These are phyloP conservation scores for Sarcophaga variegata DNA, from an alignment of 2,888 invertebrate species.

Conservation along the genomic window DNA sequence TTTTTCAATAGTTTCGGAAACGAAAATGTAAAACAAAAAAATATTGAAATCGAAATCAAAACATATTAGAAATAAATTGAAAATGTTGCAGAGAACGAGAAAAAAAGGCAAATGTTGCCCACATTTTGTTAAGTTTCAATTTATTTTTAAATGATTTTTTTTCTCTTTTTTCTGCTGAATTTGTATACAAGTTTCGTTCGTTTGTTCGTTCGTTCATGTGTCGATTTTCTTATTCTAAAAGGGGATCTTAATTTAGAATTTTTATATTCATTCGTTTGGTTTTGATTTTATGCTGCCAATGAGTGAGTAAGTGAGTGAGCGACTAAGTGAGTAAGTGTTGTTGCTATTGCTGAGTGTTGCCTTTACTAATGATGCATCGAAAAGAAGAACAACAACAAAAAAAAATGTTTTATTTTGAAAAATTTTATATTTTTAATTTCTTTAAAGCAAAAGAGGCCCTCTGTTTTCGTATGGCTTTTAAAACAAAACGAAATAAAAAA, in stretches of 20 bases:
- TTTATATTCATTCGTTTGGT: conserved; percentile 46
- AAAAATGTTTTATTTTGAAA: conserved; percentile 79
- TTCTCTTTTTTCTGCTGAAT: background rate
- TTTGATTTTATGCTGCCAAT: conserved; percentile 46
- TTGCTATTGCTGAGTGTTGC: conserved; percentile 77
- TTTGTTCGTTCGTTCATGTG: conserved; percentile 55
- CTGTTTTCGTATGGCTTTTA: background rate
- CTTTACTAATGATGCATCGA: conserved; percentile 80
- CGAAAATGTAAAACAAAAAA: background rate
- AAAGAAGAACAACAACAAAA: conserved; percentile 52
- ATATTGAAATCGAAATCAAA: background rate
- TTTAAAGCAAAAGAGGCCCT: conserved; percentile 43
- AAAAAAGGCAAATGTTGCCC: conserved; percentile 11
- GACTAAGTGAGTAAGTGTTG: conserved; percentile 62
- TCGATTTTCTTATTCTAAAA: conserved; percentile 63
- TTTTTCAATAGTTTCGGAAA: conserved; percentile 39
- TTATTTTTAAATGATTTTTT: conserved; percentile 50
- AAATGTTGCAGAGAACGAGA: background rate
- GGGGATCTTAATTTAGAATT: conserved; percentile 59
- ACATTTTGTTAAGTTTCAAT: conserved; percentile 47
- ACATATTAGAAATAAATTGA: background rate
- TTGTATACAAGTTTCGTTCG: background rate
- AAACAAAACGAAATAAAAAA: conserved; percentile 30
- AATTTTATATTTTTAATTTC: conserved; percentile 71
- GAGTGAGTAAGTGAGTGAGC: conserved; percentile 8